A percentile compares a stretch with the other conserved stretches of the same genome.
Conservation (phyloP, 2,113 vertebrate genomes). For the Lontra canadensis region DNA sequence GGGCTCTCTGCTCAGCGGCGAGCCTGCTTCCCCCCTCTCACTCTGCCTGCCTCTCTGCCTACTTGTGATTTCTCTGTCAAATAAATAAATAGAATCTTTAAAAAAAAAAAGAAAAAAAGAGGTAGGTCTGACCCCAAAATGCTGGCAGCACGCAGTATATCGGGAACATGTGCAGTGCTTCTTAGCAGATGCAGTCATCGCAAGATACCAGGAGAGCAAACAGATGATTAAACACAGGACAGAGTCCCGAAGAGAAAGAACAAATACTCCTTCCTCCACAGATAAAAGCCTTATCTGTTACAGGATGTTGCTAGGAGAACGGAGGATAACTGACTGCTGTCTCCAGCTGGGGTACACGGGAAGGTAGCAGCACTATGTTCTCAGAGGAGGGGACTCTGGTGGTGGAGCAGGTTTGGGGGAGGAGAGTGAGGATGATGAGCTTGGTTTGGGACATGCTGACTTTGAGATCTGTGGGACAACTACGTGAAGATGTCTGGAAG, state of each 20-base stretch:
- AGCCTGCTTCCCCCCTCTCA: no score
- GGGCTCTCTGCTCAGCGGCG: no score
- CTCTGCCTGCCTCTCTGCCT: no score
- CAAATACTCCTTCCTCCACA: neutral
- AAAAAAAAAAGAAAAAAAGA: neutral
- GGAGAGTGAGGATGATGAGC: neutral
- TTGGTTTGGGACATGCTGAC: neutral
- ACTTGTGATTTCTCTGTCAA: no score
- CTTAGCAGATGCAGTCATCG: neutral
- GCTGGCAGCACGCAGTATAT: neutral
- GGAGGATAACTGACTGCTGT: neutral
- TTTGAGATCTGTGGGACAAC: neutral
- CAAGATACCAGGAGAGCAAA: neutral
- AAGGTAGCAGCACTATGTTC: neutral
- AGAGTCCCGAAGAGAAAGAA: neutral
- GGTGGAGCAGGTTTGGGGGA: neutral
- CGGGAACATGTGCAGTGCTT: neutral
- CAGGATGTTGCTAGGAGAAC: neutral
- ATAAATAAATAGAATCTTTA: no score
- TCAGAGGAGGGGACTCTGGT: neutral
- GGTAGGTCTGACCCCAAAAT: neutral
- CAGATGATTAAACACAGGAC: neutral
- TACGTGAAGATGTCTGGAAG: constrained; percentile 11
- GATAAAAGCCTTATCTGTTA: neutral
- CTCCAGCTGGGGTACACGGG: neutral